These are phyloP conservation scores for Mesoligia furuncula DNA, from an alignment of 2,888 invertebrate genomes.

Conservation along the genomic window DNA sequence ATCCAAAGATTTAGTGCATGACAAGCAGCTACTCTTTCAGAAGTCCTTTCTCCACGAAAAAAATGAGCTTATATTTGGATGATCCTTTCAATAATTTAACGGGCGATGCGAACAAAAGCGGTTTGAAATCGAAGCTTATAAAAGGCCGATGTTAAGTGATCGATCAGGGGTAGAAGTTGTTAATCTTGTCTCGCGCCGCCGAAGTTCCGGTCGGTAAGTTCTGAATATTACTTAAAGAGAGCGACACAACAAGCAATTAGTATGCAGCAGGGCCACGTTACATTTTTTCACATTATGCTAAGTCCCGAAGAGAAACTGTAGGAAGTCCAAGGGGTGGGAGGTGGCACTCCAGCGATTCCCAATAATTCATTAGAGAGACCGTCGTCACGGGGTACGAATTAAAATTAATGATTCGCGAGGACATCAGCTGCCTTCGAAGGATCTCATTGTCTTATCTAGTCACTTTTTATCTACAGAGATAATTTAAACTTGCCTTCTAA, in stretches of 20 bases:
- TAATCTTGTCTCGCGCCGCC: slow-evolving; percentile 85
- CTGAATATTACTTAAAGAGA: slow-evolving; percentile 81
- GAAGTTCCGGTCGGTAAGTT: slow-evolving; percentile 83
- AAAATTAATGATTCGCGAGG: slow-evolving; percentile 90
- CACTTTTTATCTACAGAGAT: slow-evolving; percentile 87
- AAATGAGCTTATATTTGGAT: slow-evolving; percentile 73
- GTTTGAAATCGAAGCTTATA: slow-evolving; percentile 80
- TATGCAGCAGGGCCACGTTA: slow-evolving; percentile 86
- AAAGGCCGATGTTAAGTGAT: slow-evolving; percentile 84
- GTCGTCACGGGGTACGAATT: slow-evolving; percentile 89
- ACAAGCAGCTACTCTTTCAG: slow-evolving; percentile 76
- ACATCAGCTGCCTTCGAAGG: slow-evolving; percentile 82
- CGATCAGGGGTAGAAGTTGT: slow-evolving; percentile 87
- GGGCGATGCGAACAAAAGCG: slow-evolving; percentile 72
- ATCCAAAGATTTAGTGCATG: slow-evolving; percentile 83
- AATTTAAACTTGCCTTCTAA: slow-evolving; percentile 82
- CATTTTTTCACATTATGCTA: slow-evolving; percentile 90
- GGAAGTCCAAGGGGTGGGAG: slow-evolving; percentile 79
- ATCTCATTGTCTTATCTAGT: slow-evolving; percentile 85
- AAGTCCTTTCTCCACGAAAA: slow-evolving; percentile 70
- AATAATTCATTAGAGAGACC: slow-evolving; percentile 89
- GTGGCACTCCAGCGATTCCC: slow-evolving; percentile 86
- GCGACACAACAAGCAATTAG: slow-evolving; percentile 89
- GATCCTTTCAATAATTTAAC: slow-evolving; percentile 66
- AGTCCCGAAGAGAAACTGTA: slow-evolving; percentile 87